These are phyloP conservation scores for Notolepis coatsorum DNA, from an alignment of 2,797 vertebrate genomes.

Conservation along the genomic window DNA sequence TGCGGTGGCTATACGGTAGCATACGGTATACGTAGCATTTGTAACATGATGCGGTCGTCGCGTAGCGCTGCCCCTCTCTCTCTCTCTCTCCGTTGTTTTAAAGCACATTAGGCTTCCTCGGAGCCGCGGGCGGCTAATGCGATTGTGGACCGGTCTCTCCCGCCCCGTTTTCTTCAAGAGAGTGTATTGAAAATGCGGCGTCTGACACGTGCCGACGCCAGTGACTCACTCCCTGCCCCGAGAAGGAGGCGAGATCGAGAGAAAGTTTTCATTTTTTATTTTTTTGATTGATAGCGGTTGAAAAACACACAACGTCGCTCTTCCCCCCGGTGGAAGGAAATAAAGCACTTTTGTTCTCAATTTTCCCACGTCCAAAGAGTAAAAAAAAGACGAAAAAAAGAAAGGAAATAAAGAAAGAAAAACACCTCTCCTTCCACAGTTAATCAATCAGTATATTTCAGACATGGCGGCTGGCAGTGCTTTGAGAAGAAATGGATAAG, in stretches of 20 bases:
- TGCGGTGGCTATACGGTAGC: constrained; percentile 44
- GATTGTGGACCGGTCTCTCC: constrained; percentile 32
- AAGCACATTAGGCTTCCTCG: constrained; percentile 19
- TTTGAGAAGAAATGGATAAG: constrained; percentile 65
- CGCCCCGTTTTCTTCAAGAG: constrained; percentile 34
- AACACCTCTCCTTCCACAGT: constrained; percentile 26
- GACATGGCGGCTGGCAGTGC: constrained; percentile 46
- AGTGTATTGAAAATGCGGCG: constrained; percentile 19
- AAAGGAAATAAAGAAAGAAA: constrained; percentile 13
- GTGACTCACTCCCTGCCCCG: constrained; percentile 23
- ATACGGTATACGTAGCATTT: constrained; percentile 38
- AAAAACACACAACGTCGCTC: constrained; percentile 18
- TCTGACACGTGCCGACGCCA: constrained; percentile 26
- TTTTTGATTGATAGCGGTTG: constrained; percentile 27
- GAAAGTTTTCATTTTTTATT: neutral
- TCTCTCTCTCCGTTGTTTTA: too few species aligned
- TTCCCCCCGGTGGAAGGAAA: neutral
- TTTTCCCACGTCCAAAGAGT: neutral
- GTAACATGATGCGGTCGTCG: constrained; percentile 39
- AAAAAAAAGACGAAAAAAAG: neutral
- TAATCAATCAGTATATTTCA: constrained; percentile 57
- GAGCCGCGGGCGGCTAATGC: constrained; percentile 13
- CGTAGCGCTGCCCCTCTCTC: constrained; percentile 23
- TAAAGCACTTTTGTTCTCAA: neutral
- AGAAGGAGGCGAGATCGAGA: constrained; percentile 7